Evolutionary conservation across 2,797 vertebrate genomes (phyloP).

Genomic region (Poeciliopsis presidionis): DNA sequence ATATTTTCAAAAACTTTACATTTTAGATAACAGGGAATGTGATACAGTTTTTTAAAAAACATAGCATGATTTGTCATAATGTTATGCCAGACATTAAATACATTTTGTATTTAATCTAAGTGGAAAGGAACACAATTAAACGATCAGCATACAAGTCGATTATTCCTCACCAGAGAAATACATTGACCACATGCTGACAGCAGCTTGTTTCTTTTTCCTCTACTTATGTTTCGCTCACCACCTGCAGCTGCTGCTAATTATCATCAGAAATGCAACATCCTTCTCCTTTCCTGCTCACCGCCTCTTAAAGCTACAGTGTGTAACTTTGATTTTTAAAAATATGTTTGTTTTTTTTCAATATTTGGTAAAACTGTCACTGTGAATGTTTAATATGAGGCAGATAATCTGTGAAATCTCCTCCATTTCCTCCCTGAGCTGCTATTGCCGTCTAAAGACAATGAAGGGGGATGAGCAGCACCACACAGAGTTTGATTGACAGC

Average conservation of each 20-base stretch:
- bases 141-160: background rate
- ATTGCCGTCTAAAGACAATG: too few relatives aligned
- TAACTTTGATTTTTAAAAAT: too few relatives aligned
- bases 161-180: background rate
- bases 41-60: background rate
- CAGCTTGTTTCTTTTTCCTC: background rate
- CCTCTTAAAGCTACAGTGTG: conserved; percentile 12
- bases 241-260: conserved; percentile 1
- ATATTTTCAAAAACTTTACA: background rate
- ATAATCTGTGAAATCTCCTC: too few relatives aligned
- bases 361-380: too few relatives aligned
- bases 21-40: background rate
- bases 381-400: too few relatives aligned
- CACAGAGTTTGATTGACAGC: too few relatives aligned
- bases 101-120: background rate
- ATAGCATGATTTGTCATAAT: background rate
- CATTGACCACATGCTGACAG: background rate
- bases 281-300: conserved; percentile 13
- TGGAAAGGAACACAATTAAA: background rate
- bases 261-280: background rate
- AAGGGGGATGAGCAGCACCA: too few relatives aligned
- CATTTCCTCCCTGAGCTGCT: too few relatives aligned
- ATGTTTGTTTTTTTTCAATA: too few relatives aligned
- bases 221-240: background rate
- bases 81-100: background rate